Conservation (phyloP, 1,140 invertebrate genomes). For the Drosophila repleta region DNA sequence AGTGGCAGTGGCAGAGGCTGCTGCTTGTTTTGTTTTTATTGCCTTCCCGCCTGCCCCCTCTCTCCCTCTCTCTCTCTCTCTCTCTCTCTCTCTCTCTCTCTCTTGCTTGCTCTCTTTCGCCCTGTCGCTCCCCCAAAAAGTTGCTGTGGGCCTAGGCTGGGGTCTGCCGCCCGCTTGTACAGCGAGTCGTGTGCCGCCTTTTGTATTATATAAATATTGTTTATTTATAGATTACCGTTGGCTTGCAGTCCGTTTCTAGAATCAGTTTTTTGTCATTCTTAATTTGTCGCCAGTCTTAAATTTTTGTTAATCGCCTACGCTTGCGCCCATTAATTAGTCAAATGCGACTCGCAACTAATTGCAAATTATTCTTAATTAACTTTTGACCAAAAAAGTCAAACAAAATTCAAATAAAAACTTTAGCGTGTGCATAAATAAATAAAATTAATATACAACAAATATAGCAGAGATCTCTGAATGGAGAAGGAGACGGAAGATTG, state of each 20-base stretch:
- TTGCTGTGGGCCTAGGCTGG: conserved; percentile 2
- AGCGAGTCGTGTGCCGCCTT: neutral
- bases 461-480: too few species aligned
- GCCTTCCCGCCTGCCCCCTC: neutral
- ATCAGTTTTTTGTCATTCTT: conserved; percentile 8
- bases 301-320: conserved; percentile 46
- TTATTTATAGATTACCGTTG: conserved; percentile 38
- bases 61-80: neutral
- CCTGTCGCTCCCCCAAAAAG: neutral
- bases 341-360: conserved; percentile 37
- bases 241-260: neutral
- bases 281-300: conserved; percentile 55
- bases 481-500: too few species aligned
- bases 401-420: conserved; percentile 7
- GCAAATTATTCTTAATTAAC: conserved; percentile 68
- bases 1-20: too few species aligned
- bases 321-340: conserved; percentile 45
- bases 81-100: neutral
- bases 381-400: conserved; percentile 1
- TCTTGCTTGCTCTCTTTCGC: too few species aligned
- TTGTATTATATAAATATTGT: conserved; percentile 33
- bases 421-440: too few species aligned
- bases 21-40: conserved; percentile 16
- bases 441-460: too few species aligned
- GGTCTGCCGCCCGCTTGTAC: conserved; percentile 8